Evolutionary conservation across 2,888 invertebrate species (phyloP), one percentile per base, ranked within the genome.

Genomic region (Nemotelus pantherinus): DNA sequence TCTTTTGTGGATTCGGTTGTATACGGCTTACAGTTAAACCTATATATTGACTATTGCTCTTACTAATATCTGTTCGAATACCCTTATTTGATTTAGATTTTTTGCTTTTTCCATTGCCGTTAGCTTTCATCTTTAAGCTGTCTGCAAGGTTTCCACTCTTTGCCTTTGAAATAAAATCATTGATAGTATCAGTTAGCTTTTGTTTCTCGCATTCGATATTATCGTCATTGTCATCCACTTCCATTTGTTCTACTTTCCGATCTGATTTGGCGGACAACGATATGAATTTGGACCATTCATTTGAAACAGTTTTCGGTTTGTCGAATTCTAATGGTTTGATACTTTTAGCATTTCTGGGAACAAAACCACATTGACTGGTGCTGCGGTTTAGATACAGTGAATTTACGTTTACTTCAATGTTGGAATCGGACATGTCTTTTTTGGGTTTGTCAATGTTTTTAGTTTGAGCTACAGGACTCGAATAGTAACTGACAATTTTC

Each of bases 281-380:
- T 48, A 74, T 74, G 41, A 74, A 74, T 48, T 74, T 63, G 9
- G 74, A 48, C 60, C 74, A 74, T 63, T 63, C 74, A 3, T 45
- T 50, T 25, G 72, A 50, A 1, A 25, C 60, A 4, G 10, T 5
- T 25, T 70, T 43, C 6, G 43, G 3, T n/a, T 57, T 4, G 44
- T 60, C 60, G 48, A 60, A 50, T 6, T 44, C 44, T 1, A 60
- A 41, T 47, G 74, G 74, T 39, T 45, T 74, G 4, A 39, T 43
- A 25, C 48, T 25, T 3, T 60, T 50, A 5, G 63, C 63, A 48
- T 43, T 48, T 41, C n/a, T 7, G 3, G 74, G 74, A 39, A 48
- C 41, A 39, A 74, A 74, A 41, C 48, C 74, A 60, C 74, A 63
- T 47, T 74, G 3, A 60, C 48, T 60, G 9, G 47, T 48, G 5